Conservation (phyloP, 2,888 invertebrate species). For the Dicroscelio sp. region DNA sequence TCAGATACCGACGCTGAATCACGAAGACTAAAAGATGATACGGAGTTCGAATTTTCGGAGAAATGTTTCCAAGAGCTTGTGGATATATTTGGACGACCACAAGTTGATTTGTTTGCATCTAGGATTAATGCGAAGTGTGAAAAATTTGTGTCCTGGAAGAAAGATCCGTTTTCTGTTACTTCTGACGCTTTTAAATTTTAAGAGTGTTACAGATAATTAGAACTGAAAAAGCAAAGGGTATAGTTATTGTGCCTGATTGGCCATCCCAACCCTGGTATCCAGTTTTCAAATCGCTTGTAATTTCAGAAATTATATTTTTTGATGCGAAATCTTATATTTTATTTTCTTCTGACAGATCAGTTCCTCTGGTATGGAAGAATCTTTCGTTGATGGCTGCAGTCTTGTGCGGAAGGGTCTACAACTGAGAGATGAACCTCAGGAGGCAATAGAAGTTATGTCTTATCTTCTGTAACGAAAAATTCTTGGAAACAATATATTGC, state of each 20-base stretch:
- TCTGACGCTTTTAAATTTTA: background rate
- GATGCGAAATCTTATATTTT: background rate
- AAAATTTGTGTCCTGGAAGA: background rate
- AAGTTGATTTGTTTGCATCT: background rate
- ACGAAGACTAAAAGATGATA: background rate
- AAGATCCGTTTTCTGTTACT: background rate
- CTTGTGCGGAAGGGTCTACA: background rate
- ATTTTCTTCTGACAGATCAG: background rate
- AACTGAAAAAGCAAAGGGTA: background rate
- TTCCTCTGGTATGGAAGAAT: background rate
- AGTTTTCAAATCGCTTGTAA: background rate
- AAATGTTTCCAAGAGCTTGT: background rate
- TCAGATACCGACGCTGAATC: background rate
- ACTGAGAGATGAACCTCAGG: background rate
- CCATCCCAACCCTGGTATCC: conserved; percentile 6
- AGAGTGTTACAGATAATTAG: background rate
- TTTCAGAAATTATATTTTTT: background rate
- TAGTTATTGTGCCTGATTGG: conserved; percentile 5
- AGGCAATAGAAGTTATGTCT: background rate
- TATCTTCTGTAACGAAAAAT: background rate
- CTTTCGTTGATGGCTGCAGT: background rate
- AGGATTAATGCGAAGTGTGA: background rate
- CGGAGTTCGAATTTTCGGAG: background rate
- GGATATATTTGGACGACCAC: background rate
- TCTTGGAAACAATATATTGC: background rate